phyloP scores from a whole-genome alignment of 2,113 vertebrate species.

The Salvelinus sp. region DNA sequence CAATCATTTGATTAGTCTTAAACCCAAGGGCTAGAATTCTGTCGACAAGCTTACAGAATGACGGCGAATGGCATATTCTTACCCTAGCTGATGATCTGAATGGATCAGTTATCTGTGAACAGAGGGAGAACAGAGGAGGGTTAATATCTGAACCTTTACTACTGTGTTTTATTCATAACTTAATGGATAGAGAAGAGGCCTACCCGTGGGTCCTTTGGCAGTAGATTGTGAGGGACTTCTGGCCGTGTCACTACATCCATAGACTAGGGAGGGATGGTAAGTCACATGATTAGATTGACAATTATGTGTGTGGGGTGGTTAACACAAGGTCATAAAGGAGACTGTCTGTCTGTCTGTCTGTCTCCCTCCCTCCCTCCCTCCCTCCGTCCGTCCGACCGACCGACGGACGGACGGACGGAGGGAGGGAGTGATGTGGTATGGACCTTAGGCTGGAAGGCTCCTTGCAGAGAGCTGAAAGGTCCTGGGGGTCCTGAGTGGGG shows the following conservation, averaged over 20 bases:
- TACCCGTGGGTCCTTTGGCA: slow-evolving; percentile 83
- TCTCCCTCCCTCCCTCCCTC: too few species aligned
- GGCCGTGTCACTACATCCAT: slow-evolving; percentile 79
- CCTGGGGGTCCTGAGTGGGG: slow-evolving; percentile 79
- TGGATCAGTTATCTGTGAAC: slow-evolving; percentile 77
- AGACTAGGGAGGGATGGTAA: slow-evolving; percentile 23
- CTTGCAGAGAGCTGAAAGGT: slow-evolving; percentile 84
- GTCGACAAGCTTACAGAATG: background rate
- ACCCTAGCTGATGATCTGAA: slow-evolving; percentile 81
- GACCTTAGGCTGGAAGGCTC: slow-evolving; percentile 87
- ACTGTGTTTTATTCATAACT: too few species aligned
- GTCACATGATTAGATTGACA: slow-evolving; percentile 49
- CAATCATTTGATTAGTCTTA: background rate
- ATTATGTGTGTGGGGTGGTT: too few species aligned
- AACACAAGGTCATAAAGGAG: too few species aligned
- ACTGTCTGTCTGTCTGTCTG: too few species aligned
- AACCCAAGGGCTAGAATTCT: background rate
- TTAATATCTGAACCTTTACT: too few species aligned
- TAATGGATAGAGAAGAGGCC: slow-evolving; percentile 40
- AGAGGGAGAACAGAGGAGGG: slow-evolving; percentile 9
- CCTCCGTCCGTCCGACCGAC: too few species aligned
- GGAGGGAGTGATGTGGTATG: background rate
- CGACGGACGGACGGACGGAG: background rate
- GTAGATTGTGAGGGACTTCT: slow-evolving; percentile 75
- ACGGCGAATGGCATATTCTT: slow-evolving; percentile 55